Percentiles rank a stretch among this genome's conserved stretches.
phyloP scores from a whole-genome alignment of 2,797 vertebrate species.

The Chromis chromis region DNA sequence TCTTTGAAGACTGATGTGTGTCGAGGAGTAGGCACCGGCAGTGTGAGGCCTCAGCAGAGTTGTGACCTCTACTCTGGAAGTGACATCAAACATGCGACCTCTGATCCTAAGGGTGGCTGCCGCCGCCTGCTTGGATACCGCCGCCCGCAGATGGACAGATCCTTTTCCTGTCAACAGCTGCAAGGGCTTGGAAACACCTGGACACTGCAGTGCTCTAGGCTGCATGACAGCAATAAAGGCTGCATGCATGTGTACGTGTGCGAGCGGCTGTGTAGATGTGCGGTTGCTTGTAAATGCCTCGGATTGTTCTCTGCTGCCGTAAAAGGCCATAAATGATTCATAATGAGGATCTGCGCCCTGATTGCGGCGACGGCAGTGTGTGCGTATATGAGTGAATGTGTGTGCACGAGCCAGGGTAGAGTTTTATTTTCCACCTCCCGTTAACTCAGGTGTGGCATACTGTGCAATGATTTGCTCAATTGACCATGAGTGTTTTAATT shows the following conservation, averaged over 20 bases:
- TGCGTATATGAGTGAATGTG: not conserved
- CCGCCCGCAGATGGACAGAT: slow-evolving; percentile 54
- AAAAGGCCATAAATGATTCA: slow-evolving; percentile 58
- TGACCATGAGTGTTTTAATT: slow-evolving; percentile 73
- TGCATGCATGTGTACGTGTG: slow-evolving; percentile 14
- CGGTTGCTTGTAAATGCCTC: slow-evolving; percentile 70
- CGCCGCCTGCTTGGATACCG: slow-evolving; percentile 41
- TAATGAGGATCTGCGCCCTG: slow-evolving; percentile 49
- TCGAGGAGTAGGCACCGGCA: not conserved
- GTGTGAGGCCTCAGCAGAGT: slow-evolving; percentile 28
- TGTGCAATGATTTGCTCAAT: slow-evolving; percentile 65
- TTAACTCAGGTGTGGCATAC: slow-evolving; percentile 53
- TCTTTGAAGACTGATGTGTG: not conserved
- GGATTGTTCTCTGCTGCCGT: slow-evolving; percentile 55
- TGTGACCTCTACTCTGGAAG: slow-evolving; percentile 50
- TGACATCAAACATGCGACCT: slow-evolving; percentile 66
- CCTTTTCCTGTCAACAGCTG: slow-evolving; percentile 73
- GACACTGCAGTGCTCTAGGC: slow-evolving; percentile 49
- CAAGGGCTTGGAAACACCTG: slow-evolving; percentile 74
- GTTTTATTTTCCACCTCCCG: slow-evolving; percentile 9
- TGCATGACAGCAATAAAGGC: slow-evolving; percentile 43
- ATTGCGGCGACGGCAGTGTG: slow-evolving; percentile 23
- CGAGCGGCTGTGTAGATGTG: slow-evolving; percentile 40
- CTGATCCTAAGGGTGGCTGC: slow-evolving; percentile 44
- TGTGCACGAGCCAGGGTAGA: not conserved